Evolutionary conservation across 64 coral and sea anemone genomes (phyloP).

Genomic region (Stichodactyla mertensii): DNA sequence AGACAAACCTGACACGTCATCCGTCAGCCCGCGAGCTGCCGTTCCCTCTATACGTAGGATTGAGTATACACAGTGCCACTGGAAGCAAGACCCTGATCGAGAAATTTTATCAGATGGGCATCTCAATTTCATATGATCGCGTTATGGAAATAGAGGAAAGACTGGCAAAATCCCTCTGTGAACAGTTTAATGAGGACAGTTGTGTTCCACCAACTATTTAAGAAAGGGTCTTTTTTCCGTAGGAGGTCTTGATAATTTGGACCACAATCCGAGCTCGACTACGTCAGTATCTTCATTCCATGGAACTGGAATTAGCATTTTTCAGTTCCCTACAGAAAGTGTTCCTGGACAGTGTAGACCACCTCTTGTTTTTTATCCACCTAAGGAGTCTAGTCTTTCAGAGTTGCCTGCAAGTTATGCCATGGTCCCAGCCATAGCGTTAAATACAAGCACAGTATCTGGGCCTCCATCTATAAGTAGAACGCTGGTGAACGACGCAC

Average conservation of each 20-base stretch:
- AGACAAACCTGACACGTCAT: background rate
- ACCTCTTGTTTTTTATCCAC: slow-evolving; percentile 15
- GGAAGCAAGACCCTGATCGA: slow-evolving; percentile 49
- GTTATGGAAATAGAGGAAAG: slow-evolving; percentile 33
- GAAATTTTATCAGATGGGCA: slow-evolving; percentile 35
- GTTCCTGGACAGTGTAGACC: slow-evolving; percentile 19
- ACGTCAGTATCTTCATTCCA: slow-evolving; percentile 51
- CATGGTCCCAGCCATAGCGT: slow-evolving; percentile 25
- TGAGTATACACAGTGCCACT: slow-evolving; percentile 42
- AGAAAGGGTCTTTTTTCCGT: slow-evolving; percentile 45
- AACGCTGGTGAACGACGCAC: background rate
- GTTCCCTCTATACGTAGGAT: slow-evolving; percentile 41
- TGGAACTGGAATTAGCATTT: slow-evolving; percentile 46
- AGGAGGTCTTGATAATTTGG: slow-evolving; percentile 44
- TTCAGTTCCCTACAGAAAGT: slow-evolving; percentile 29
- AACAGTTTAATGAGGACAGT: slow-evolving; percentile 34
- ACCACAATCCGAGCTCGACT: slow-evolving; percentile 52
- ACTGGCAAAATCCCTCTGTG: slow-evolving; percentile 27
- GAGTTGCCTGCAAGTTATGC: slow-evolving; percentile 31
- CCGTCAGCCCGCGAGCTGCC: slow-evolving; percentile 19
- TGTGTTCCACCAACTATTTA: slow-evolving; percentile 33
- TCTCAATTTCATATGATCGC: slow-evolving; percentile 42
- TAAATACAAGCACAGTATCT: background rate
- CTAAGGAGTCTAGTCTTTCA: background rate
- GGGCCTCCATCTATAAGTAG: slow-evolving; percentile 4